These are phyloP conservation scores for Cercocebus atys DNA, from an alignment of 2,113 vertebrate species.

Conservation along the genomic window DNA sequence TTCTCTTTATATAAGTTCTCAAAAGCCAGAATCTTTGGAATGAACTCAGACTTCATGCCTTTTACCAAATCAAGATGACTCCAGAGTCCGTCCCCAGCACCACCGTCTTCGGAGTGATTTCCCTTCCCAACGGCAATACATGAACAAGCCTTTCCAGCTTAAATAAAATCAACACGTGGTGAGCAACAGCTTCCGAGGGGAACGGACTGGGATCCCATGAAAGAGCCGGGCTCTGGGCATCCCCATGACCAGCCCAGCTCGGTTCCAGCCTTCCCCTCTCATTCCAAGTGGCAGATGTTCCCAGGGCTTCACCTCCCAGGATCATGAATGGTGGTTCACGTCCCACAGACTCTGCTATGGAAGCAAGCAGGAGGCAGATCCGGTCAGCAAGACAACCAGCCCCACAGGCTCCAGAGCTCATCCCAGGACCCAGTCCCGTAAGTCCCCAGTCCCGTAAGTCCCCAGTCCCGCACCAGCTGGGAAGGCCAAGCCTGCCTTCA, in stretches of 20 bases:
- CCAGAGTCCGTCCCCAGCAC: background rate
- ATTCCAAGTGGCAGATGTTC: background rate
- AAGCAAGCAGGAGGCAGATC: background rate
- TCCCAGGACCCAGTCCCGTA: background rate
- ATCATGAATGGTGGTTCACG: background rate
- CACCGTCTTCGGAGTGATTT: rapidly evolving
- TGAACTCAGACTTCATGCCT: background rate
- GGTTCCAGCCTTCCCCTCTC: background rate
- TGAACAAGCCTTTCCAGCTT: background rate
- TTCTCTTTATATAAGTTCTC: background rate
- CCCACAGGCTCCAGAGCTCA: rapidly evolving
- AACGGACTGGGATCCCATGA: rapidly evolving
- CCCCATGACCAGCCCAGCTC: background rate
- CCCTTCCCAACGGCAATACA: rapidly evolving
- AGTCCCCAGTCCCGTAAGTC: background rate
- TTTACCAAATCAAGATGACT: rapidly evolving
- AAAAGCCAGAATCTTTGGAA: background rate
- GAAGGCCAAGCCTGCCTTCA: rapidly evolving
- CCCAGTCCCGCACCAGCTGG: background rate
- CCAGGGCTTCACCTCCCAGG: background rate
- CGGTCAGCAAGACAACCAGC: background rate
- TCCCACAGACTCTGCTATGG: rapidly evolving
- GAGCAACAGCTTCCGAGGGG: background rate
- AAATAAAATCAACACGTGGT: rapidly evolving
- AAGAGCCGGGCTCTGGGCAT: rapidly evolving